Conservation (phyloP, 2,888 invertebrate genomes). For the Pseudococcus jackbeardsleyi region DNA sequence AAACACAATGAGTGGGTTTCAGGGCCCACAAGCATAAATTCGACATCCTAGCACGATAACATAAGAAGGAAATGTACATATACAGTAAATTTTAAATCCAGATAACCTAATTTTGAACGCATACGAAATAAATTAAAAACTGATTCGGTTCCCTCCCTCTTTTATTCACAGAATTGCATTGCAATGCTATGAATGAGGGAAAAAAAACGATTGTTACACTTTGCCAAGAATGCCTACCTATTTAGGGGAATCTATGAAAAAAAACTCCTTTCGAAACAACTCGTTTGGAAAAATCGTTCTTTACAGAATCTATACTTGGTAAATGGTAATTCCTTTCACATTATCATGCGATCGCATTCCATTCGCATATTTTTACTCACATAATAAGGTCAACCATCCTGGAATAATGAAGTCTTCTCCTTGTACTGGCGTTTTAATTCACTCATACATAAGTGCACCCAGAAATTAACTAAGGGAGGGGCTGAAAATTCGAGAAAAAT, state of each 20-base stretch:
- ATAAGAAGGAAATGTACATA: neutral
- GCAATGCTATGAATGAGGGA: neutral
- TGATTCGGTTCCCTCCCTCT: neutral
- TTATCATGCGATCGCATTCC: neutral
- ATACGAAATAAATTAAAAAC: neutral
- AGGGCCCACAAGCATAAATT: no score
- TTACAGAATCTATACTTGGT: neutral
- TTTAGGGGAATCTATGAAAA: neutral
- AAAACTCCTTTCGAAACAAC: neutral
- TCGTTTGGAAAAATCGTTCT: neutral
- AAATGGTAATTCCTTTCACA: neutral
- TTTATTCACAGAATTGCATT: neutral
- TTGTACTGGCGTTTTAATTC: neutral
- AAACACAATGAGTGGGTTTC: no score
- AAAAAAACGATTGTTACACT: neutral
- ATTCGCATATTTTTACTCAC: neutral
- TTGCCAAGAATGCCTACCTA: neutral
- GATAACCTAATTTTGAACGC: neutral
- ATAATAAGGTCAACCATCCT: slow-evolving; percentile 3
- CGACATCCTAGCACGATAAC: no score
- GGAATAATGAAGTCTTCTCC: neutral
- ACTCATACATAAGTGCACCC: neutral
- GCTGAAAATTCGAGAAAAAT: no score
- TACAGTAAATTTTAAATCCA: neutral
- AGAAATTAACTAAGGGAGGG: no score